These are phyloP conservation scores for Aphidius colemani DNA, from an alignment of 2,888 invertebrate genomes.

Conservation along the genomic window DNA sequence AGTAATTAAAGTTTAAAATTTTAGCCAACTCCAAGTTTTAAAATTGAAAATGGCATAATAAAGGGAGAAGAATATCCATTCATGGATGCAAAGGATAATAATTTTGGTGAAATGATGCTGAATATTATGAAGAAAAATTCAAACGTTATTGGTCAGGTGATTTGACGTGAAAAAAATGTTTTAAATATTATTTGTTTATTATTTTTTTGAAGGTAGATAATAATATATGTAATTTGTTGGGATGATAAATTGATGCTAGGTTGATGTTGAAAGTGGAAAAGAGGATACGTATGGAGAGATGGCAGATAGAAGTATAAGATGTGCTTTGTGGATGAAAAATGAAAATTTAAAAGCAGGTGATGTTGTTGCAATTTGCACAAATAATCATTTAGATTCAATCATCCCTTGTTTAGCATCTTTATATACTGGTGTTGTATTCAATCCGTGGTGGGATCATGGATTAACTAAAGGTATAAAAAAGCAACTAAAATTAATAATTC, in stretches of 20 bases:
- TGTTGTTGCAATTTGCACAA: slow-evolving; percentile 41
- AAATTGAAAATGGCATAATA: slow-evolving; percentile 38
- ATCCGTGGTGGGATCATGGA: slow-evolving; percentile 44
- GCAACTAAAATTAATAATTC: background rate
- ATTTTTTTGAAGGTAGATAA: background rate
- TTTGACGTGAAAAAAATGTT: slow-evolving; percentile 1
- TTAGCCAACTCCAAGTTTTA: slow-evolving; percentile 19
- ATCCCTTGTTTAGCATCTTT: slow-evolving; percentile 44
- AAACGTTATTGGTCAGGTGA: slow-evolving; percentile 38
- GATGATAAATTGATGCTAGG: slow-evolving; percentile 29
- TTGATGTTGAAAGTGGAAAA: slow-evolving; percentile 38
- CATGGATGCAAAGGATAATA: slow-evolving; percentile 24
- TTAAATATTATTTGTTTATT: too few species aligned
- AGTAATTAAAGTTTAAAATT: too few species aligned
- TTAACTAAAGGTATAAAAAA: slow-evolving; percentile 37
- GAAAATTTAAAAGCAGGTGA: slow-evolving; percentile 41
- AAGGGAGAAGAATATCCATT: slow-evolving; percentile 27
- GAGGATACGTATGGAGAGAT: slow-evolving; percentile 40
- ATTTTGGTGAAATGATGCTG: slow-evolving; percentile 36
- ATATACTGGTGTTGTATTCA: slow-evolving; percentile 44
- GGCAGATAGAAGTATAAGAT: slow-evolving; percentile 41
- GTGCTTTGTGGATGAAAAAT: slow-evolving; percentile 48
- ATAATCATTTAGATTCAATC: slow-evolving; percentile 42
- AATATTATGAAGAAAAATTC: slow-evolving; percentile 34
- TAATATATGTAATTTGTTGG: background rate